Percentiles rank a stretch among this genome's conserved stretches.
These are phyloP conservation scores for Pilophorus perplexus DNA, from an alignment of 2,888 invertebrate species.

Conservation along the genomic window DNA sequence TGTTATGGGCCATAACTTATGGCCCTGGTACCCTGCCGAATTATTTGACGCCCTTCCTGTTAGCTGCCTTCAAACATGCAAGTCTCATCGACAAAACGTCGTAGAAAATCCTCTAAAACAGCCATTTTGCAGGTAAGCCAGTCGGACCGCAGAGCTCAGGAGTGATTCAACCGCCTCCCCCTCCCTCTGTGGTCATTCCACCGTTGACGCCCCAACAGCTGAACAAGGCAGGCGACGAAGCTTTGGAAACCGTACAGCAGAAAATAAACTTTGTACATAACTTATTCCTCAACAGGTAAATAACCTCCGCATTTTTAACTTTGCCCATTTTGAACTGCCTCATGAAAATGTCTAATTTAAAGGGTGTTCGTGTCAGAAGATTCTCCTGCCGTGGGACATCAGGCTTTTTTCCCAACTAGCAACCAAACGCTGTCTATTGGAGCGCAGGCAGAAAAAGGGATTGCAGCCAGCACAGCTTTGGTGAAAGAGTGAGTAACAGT, in stretches of 20 bases:
- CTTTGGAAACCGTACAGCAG: conserved; percentile 50
- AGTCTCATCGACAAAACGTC: too few relatives aligned
- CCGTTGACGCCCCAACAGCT: conserved; percentile 52
- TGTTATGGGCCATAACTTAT: too few relatives aligned
- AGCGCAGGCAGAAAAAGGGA: conserved; percentile 52
- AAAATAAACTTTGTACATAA: conserved; percentile 49
- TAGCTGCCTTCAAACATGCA: too few relatives aligned
- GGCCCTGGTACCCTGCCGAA: too few relatives aligned
- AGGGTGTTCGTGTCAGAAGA: conserved; percentile 51
- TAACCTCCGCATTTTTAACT: too few relatives aligned
- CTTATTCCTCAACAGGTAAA: conserved; percentile 48
- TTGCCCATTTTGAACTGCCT: too few relatives aligned
- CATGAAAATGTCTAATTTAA: too few relatives aligned
- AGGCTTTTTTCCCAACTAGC: conserved; percentile 53
- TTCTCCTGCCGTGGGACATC: conserved; percentile 52
- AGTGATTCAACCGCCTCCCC: conserved; percentile 52
- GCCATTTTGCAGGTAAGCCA: conserved; percentile 3
- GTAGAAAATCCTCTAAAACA: background rate
- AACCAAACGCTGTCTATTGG: conserved; percentile 52
- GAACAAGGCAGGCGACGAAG: conserved; percentile 50
- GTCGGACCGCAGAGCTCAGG: conserved; percentile 48
- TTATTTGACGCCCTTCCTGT: too few relatives aligned
- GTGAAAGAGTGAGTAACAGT: conserved; percentile 53
- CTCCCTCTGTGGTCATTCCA: conserved; percentile 52
- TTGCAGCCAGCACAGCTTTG: conserved; percentile 52